These are phyloP conservation scores for Litocranius walleri DNA, from an alignment of 2,113 vertebrate species.

Conservation along the genomic window DNA sequence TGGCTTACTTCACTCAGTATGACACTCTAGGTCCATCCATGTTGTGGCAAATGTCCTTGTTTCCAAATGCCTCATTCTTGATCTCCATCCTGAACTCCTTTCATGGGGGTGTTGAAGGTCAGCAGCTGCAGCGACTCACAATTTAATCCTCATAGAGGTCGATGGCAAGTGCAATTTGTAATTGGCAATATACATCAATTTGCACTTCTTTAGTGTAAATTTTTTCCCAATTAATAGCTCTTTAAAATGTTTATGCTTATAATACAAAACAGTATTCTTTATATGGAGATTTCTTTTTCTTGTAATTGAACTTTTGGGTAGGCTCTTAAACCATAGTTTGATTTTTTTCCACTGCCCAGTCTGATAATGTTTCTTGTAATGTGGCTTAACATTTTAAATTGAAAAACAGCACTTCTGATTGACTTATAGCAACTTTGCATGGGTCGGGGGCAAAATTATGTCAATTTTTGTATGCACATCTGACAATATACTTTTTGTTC, in stretches of 20 bases:
- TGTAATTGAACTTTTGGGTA: not conserved
- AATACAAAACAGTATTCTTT: not conserved
- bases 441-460: not conserved
- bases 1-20: not conserved
- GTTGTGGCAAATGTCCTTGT: not conserved
- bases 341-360: not conserved
- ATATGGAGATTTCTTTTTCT: not conserved
- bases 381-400: not conserved
- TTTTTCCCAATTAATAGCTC: not conserved
- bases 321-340: not conserved
- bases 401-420: not conserved
- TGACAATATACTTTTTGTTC: not conserved
- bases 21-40: not conserved
- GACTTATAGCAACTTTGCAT: not conserved
- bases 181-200: not conserved
- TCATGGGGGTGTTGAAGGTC: not conserved
- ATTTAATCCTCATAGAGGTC: not conserved
- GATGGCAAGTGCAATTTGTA: not conserved
- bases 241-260: not conserved
- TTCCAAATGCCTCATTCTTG: not conserved
- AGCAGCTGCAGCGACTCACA: fast-evolving
- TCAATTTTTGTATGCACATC: not conserved
- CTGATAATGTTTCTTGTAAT: not conserved
- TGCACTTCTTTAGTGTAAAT: not conserved
- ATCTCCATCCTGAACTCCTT: not conserved